These are phyloP conservation scores for Trididemnum nubilum DNA, from an alignment of 23 tunicate genomes.

Conservation along the genomic window DNA sequence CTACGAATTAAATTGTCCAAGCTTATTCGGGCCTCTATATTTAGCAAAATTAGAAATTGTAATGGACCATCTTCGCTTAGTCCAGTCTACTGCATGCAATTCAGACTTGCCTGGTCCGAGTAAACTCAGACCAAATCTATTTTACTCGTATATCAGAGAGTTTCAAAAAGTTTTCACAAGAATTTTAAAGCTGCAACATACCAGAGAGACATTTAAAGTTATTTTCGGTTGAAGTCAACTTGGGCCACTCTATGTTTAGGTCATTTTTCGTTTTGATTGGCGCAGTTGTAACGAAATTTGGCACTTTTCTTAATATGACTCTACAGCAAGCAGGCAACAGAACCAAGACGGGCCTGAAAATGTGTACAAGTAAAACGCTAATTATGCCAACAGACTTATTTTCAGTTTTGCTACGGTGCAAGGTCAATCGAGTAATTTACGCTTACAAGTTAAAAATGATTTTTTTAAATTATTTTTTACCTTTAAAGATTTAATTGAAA, in stretches of 20 bases:
- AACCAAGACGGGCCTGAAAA: too few relatives aligned
- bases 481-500: too few relatives aligned
- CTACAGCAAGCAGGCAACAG: too few relatives aligned
- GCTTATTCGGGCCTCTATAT: not conserved
- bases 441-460: too few relatives aligned
- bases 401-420: too few relatives aligned
- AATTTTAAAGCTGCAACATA: not conserved
- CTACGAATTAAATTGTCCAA: not conserved
- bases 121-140: not conserved
- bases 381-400: too few relatives aligned
- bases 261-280: too few relatives aligned
- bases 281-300: too few relatives aligned
- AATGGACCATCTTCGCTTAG: not conserved
- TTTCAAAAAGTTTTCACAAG: not conserved
- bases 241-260: slow-evolving; percentile 16
- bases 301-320: too few relatives aligned
- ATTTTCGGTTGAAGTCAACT: not conserved
- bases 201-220: not conserved
- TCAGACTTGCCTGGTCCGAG: not conserved
- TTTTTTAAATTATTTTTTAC: too few relatives aligned
- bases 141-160: not conserved
- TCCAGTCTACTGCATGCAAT: not conserved
- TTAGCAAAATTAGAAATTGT: not conserved
- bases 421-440: too few relatives aligned
- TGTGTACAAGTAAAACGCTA: too few relatives aligned